phyloP scores from a whole-genome alignment of 2,113 vertebrate genomes.

The Brachyistius frenatus region DNA sequence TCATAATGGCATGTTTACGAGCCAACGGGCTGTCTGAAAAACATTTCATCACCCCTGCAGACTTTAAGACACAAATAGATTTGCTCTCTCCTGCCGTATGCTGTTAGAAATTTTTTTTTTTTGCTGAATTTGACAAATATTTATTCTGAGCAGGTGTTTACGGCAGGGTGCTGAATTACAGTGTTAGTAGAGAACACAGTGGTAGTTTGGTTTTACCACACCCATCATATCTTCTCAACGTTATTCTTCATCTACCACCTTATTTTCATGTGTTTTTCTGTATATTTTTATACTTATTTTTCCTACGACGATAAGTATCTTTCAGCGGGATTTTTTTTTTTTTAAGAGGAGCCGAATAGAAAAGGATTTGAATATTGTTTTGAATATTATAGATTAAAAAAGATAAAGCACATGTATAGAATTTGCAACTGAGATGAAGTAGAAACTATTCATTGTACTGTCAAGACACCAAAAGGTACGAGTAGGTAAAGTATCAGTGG shows the following conservation, averaged over 20 bases:
- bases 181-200: background rate
- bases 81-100: slow-evolving; percentile 31
- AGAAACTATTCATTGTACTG: background rate
- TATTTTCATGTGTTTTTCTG: slow-evolving; percentile 21
- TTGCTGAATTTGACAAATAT: slow-evolving; percentile 9
- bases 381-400: slow-evolving; percentile 36
- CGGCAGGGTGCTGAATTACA: background rate
- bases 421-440: background rate
- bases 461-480: background rate
- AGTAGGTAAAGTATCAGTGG: background rate
- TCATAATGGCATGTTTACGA: slow-evolving; percentile 10
- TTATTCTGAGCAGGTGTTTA: background rate
- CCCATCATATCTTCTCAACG: background rate
- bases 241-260: background rate
- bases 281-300: slow-evolving; percentile 1
- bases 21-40: background rate
- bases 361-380: slow-evolving; percentile 47
- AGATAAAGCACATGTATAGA: background rate
- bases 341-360: background rate
- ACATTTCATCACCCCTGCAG: slow-evolving; percentile 13
- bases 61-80: slow-evolving; percentile 21
- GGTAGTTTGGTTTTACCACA: background rate
- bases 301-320: background rate
- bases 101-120: background rate
- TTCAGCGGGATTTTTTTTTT: background rate